Conservation (phyloP, 53 echinoderm and acorn worm species). For the Apostichopus leukothele region DNA sequence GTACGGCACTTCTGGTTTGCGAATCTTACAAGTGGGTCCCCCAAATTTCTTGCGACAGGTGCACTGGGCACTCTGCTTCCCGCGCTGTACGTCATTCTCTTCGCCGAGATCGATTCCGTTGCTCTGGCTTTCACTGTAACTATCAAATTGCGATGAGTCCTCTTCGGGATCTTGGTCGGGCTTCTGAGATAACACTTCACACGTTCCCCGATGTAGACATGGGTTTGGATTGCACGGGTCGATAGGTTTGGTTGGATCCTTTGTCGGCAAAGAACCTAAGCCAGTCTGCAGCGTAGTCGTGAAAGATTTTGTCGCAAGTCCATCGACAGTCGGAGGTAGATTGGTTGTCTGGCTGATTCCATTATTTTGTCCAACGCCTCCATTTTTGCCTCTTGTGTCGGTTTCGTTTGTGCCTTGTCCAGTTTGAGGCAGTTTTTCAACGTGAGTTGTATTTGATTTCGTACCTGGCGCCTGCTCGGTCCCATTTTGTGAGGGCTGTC, state of each 20-base stretch:
- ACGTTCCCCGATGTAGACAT: conserved; percentile 68
- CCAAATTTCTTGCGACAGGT: conserved; percentile 69
- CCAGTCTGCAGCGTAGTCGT: not conserved
- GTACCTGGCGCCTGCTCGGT: not conserved
- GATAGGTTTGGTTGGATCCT: not conserved
- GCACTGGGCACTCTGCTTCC: conserved; percentile 41
- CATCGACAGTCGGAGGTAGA: not conserved
- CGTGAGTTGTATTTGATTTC: not conserved
- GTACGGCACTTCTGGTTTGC: conserved; percentile 68
- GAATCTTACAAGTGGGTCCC: conserved; percentile 69
- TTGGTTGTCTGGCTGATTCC: not conserved
- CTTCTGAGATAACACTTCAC: not conserved
- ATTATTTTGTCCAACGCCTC: not conserved
- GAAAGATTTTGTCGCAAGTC: not conserved
- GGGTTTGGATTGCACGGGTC: conserved; percentile 79
- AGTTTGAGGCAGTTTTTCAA: not conserved
- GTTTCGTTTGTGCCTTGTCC: not conserved
- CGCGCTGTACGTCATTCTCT: not conserved
- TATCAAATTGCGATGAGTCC: not conserved
- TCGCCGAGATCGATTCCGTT: not conserved
- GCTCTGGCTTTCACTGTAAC: conserved; percentile 22
- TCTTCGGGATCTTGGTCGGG: not conserved
- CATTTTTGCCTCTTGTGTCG: not conserved
- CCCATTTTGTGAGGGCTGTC: not conserved
- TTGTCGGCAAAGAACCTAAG: not conserved